Percentiles rank a stretch among this genome's conserved stretches.
These are phyloP conservation scores for Trachymyrmex cornetzi DNA, from an alignment of 1,140 invertebrate genomes.

Conservation along the genomic window DNA sequence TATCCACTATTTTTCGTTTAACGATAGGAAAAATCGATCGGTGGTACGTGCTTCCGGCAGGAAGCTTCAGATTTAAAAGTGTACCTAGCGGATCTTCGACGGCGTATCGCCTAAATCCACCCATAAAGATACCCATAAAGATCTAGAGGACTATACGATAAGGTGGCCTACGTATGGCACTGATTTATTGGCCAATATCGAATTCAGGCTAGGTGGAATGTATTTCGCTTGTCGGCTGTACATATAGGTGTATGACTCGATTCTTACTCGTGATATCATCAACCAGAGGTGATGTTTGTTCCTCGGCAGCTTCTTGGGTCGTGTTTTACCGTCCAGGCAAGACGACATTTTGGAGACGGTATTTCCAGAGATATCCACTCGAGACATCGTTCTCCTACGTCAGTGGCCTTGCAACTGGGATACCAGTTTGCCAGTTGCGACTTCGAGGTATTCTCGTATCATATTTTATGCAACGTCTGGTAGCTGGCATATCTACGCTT, in stretches of 20 bases:
- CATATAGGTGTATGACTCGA: slow-evolving; percentile 21
- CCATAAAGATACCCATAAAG: slow-evolving; percentile 61
- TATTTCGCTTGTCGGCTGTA: slow-evolving; percentile 32
- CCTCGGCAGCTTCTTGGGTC: not conserved
- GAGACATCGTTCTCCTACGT: slow-evolving; percentile 21
- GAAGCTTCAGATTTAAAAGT: slow-evolving; percentile 64
- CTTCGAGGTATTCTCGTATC: not conserved
- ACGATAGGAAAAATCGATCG: slow-evolving; percentile 65
- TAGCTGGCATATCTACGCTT: not conserved
- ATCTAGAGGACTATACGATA: slow-evolving; percentile 34
- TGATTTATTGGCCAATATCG: slow-evolving; percentile 54
- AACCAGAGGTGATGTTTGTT: slow-evolving; percentile 27
- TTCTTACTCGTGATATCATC: slow-evolving; percentile 46
- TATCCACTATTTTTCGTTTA: slow-evolving; percentile 53
- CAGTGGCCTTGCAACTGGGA: slow-evolving; percentile 27
- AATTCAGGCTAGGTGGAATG: slow-evolving; percentile 39
- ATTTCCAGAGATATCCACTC: slow-evolving; percentile 6
- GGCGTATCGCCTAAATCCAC: slow-evolving; percentile 60
- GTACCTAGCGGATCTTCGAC: slow-evolving; percentile 41
- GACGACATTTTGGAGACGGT: slow-evolving; percentile 25
- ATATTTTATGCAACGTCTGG: slow-evolving; percentile 14
- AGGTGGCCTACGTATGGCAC: slow-evolving; percentile 26
- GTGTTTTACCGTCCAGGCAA: slow-evolving; percentile 15
- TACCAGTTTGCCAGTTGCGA: slow-evolving; percentile 4
- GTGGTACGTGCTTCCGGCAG: slow-evolving; percentile 47